Conservation (phyloP, 2,113 vertebrate genomes). For the Toxostoma redivivum region DNA sequence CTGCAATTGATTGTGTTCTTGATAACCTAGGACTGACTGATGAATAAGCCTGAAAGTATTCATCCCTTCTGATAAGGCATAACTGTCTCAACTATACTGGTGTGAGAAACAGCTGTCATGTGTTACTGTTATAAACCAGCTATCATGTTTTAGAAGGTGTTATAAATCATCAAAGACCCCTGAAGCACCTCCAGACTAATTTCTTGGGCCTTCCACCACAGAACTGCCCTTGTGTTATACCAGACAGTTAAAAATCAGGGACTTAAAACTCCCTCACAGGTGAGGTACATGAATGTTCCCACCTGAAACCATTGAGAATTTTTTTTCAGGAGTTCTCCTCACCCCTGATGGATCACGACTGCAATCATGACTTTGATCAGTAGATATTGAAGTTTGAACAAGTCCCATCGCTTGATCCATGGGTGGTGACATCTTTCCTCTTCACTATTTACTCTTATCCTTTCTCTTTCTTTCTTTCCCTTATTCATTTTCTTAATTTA, state of each 20-base stretch:
- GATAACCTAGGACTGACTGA: not conserved
- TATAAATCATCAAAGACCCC: not conserved
- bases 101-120: not conserved
- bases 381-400: not conserved
- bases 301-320: not conserved
- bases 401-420: not conserved
- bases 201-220: not conserved
- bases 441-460: not conserved
- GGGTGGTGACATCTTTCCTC: not conserved
- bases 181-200: too few species aligned
- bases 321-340: not conserved
- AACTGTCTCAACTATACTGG: not conserved
- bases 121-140: too few species aligned
- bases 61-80: not conserved
- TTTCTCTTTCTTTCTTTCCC: not conserved
- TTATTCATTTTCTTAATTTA: not conserved
- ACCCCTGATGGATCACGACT: not conserved
- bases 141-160: not conserved
- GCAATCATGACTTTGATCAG: not conserved
- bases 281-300: not conserved
- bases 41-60: not conserved
- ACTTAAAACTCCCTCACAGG: too few species aligned
- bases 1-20: not conserved
- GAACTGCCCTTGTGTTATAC: not conserved
- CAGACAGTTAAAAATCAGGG: not conserved